phyloP scores from a whole-genome alignment of 2,113 vertebrate genomes.

The Miniopterus natalensis region DNA sequence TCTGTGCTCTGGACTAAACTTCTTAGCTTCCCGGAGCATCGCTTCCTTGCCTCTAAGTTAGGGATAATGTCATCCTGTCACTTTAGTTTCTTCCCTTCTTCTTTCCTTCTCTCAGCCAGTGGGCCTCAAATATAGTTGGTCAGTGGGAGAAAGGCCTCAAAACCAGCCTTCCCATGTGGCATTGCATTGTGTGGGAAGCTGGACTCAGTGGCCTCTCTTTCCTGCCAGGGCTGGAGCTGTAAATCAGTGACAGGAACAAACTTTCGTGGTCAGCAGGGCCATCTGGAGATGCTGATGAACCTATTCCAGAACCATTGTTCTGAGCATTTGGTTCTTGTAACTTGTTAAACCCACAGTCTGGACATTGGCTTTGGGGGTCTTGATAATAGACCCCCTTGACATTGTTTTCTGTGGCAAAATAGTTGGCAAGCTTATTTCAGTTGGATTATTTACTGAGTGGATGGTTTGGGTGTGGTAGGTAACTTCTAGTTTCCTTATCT shows the following conservation, averaged over 20 bases:
- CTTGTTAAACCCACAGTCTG: background rate
- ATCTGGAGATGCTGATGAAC: background rate
- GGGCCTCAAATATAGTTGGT: background rate
- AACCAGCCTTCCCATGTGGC: background rate
- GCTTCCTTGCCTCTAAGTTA: background rate
- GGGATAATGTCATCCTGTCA: background rate
- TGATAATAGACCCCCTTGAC: background rate
- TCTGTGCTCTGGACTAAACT: background rate
- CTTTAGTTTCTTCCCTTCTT: background rate
- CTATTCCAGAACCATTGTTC: background rate
- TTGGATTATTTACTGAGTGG: background rate
- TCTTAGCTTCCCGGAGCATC: background rate
- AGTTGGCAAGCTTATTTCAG: background rate
- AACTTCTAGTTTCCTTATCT: constrained; percentile 16
- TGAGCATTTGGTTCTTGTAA: constrained; percentile 10
- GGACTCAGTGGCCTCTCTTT: background rate
- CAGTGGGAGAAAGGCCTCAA: background rate
- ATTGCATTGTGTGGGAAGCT: constrained; percentile 13
- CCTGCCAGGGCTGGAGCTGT: background rate
- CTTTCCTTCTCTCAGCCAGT: background rate
- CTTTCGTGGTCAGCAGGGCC: background rate
- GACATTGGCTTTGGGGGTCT: background rate
- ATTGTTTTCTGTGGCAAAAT: background rate
- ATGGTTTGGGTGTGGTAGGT: background rate
- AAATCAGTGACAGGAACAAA: background rate